Evolutionary conservation across 2,888 invertebrate species (phyloP), one percentile per base, ranked within the genome.

Genomic region (Geophilus truncorum): DNA sequence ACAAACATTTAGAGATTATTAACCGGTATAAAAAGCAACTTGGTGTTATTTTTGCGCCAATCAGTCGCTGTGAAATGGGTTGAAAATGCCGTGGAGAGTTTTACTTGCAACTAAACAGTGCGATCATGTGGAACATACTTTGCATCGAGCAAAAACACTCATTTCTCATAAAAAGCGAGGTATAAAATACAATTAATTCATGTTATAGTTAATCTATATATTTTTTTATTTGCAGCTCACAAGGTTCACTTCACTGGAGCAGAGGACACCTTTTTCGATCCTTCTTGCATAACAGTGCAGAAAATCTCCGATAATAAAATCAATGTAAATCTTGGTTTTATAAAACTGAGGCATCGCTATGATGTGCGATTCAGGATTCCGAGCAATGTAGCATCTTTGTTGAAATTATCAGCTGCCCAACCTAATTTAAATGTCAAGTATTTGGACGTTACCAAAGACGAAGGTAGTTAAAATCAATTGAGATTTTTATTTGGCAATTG

Each of bases 301-400:
- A 83, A 83, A 36, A 83, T 83, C 36, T 79, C 81, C 4, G 85
- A 85, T 5, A 81, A 82, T 32, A 83, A 84, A 18, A 77, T 85
- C 5, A 85, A 85, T 45, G 85, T 86, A 15, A 86, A 87, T 82
- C 84, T 87, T 10, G 87, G 87, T 15, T 87, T 87, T 83, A 84
- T 87, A n/a, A 86, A 88, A 83, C 82, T 87, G 30, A 82, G 84
- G 36, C 87, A 87, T 82, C 83, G 84, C 30, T 88, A 88, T 81
- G 84, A 86, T 81, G 83, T 87, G 5, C 62, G 62, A 28, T 79
- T 79, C 57, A 28, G n/a, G 28, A 28, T 70, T 10, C 9, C 70
- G 3, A 25, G 28, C 10, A 23, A 70, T 3, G 28, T 70, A 9
- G 70, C 70, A 10, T 25, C 70, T 70, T 12, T 70, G 12, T n/a